Evolutionary conservation across 1,140 invertebrate species (phyloP).

Genomic region (Caerostris darwini): DNA sequence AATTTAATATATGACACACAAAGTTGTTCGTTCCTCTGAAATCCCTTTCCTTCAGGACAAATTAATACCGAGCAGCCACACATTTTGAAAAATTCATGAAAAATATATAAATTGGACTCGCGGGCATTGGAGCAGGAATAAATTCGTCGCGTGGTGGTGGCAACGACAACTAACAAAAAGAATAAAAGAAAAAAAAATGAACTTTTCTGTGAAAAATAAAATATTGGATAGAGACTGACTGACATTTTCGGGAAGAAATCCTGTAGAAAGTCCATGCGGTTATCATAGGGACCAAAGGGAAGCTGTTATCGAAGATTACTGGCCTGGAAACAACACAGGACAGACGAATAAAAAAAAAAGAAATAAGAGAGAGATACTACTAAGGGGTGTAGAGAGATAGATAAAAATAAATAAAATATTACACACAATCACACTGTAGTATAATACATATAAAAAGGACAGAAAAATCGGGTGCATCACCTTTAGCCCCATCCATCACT

Average conservation of each 20-base stretch:
- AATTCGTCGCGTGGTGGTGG: background rate
- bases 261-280: constrained; percentile 71
- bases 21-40: background rate
- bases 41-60: background rate
- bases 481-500: constrained; percentile 66
- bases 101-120: constrained; percentile 54
- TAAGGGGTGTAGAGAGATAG: constrained; percentile 28
- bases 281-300: constrained; percentile 67
- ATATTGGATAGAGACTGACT: constrained; percentile 55
- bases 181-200: background rate
- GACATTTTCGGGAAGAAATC: constrained; percentile 66
- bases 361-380: constrained; percentile 58
- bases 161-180: background rate
- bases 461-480: constrained; percentile 52
- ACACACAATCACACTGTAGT: background rate
- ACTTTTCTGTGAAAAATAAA: constrained; percentile 35
- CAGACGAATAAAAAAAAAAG: constrained; percentile 18
- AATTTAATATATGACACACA: background rate
- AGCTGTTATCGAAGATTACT: constrained; percentile 73
- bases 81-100: constrained; percentile 29
- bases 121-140: constrained; percentile 26
- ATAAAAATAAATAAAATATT: constrained; percentile 64
- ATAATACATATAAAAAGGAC: constrained; percentile 21
- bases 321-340: background rate
- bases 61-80: background rate